Evolutionary conservation across 2,888 invertebrate genomes (phyloP), one percentile per base, ranked within the genome.

Genomic region (Argyresthia goedartella): DNA sequence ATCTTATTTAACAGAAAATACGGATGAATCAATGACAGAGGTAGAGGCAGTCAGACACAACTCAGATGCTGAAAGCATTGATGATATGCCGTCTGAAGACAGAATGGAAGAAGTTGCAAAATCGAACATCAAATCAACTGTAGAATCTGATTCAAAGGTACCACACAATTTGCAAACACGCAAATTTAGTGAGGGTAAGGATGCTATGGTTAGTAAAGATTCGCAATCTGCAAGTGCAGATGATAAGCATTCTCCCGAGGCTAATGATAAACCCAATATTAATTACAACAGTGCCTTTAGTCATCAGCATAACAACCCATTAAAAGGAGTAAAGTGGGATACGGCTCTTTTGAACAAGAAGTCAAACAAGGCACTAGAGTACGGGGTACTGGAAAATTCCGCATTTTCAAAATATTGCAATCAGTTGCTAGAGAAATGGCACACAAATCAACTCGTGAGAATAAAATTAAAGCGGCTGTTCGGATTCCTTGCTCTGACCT

Each of bases 381-480:
- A 47, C n/a, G 49, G 49, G 1, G n/a, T 39, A 47, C n/a, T 52
- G 50, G 47, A 52, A 11, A 57, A 52, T 47, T 47, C 56, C 34
- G 57, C 58, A 3, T 63, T 63, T 51, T 57, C 55, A 25, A 50
- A 44, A 4, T 57, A 50, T 8, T 58, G 57, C 41, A 60, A 60
- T 49, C 55, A 56, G 34, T 35, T 59, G 11, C 49, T 63, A 7
- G 39, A 52, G 7, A 10, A 50, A 25, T 63, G 63, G 63, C 56
- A 61, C 3, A 47, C 50, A 16, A 51, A 14, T 35, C 9, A 25
- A 8, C 1, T 8, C 1, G 54, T 52, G 7, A 55, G 63, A 51
- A 53, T 52, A 35, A 8, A 47, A 4, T 35, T 63, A 43, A 63
- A 60, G 44, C 56, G 54, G 46, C 59, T 60, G 50, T 61, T 63